Evolutionary conservation across 1,140 invertebrate genomes (phyloP), one percentile per base, ranked within the genome.

Genomic region (Brachystomella parvula): DNA sequence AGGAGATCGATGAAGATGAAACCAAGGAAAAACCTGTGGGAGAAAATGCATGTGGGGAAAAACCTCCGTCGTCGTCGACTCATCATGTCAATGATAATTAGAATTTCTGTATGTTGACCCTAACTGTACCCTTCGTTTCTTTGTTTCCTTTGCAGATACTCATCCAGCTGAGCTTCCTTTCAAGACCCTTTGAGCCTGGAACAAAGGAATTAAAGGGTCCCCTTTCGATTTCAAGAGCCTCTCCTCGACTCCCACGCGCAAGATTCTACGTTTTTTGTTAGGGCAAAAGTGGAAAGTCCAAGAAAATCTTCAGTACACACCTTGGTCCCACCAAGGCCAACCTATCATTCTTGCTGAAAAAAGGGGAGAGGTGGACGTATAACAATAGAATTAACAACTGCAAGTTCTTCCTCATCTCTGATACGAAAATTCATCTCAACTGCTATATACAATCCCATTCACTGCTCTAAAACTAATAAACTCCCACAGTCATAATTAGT

Each of bases 11-110:
- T 53, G 49, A 53, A 53, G 49, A 53, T 53, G 49, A 53, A 53
- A 53, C 49, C 49, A 53, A 53, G 49, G 49, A 53, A 53, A 53
- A n/a, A n/a, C 39, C n/a, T n/a, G n/a, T n/a, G n/a, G n/a, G n/a
- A n/a, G n/a, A n/a, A n/a, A n/a, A n/a, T n/a, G n/a, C n/a, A n/a
- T n/a, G n/a, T n/a, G n/a, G n/a, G n/a, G n/a, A n/a, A n/a, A n/a
- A n/a, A n/a, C n/a, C n/a, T n/a, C n/a, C n/a, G n/a, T n/a, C n/a
- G n/a, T n/a, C n/a, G n/a, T n/a, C n/a, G n/a, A n/a, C n/a, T n/a
- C n/a, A n/a, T n/a, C n/a, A n/a, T n/a, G n/a, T n/a, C n/a, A n/a
- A n/a, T n/a, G n/a, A n/a, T n/a, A n/a, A n/a, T n/a, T n/a, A n/a
- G n/a, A n/a, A n/a, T n/a, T n/a, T n/a, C n/a, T n/a, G n/a, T n/a